These are phyloP conservation scores for Nephrotoma appendiculata DNA, from an alignment of 2,888 invertebrate species.

Conservation along the genomic window DNA sequence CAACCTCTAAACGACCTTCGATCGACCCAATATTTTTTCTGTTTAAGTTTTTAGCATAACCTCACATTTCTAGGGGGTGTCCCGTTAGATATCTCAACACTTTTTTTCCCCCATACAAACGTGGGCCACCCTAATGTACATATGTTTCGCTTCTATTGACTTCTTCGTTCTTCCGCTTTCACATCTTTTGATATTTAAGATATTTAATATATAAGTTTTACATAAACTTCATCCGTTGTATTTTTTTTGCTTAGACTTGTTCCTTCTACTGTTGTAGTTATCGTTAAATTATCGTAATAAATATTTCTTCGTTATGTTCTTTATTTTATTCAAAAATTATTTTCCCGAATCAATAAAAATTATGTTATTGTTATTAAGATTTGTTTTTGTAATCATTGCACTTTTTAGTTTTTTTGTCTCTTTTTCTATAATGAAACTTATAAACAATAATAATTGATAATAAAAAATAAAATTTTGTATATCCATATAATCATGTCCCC, in stretches of 20 bases:
- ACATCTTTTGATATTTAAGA: too few species aligned
- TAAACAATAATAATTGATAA: not conserved
- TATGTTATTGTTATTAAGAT: not conserved
- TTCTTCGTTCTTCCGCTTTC: too few species aligned
- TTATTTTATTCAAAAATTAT: not conserved
- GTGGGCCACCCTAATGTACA: too few species aligned
- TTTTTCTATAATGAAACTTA: not conserved
- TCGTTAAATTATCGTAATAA: not conserved
- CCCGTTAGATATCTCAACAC: too few species aligned
- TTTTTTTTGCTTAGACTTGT: not conserved
- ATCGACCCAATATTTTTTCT: too few species aligned
- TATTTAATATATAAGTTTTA: not conserved
- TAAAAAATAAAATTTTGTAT: not conserved
- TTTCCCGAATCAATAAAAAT: not conserved
- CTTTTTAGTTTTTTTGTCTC: not conserved
- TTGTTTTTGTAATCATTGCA: not conserved
- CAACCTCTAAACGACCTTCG: too few species aligned
- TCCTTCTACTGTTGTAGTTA: not conserved
- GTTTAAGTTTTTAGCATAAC: too few species aligned
- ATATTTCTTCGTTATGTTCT: not conserved
- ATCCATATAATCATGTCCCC: not conserved
- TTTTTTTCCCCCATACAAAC: too few species aligned
- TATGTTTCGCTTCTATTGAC: too few species aligned
- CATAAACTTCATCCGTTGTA: not conserved
- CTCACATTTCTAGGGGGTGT: too few species aligned